Base-by-base conservation (phyloP, 2,113 vertebrate genomes). In the Osmerus eperlanus region DNA sequence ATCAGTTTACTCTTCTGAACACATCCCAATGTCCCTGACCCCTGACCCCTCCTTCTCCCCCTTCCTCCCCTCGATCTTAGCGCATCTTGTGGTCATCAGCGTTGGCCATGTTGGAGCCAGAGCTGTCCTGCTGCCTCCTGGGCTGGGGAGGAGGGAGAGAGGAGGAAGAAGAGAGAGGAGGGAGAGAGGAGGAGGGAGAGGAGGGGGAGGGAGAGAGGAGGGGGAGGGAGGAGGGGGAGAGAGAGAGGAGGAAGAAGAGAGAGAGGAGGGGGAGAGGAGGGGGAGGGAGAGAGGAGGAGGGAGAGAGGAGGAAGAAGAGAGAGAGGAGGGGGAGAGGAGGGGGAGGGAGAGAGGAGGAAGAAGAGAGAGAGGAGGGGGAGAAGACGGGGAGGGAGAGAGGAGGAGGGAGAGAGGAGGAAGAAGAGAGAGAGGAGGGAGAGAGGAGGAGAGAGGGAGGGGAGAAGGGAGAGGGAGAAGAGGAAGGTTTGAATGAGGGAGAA, bases 71-170 rank as follows among this genome's bases (percentile, higher is more conserved):
- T 84, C 75, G 65, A 78, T 76, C 73, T 89, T 94, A 98, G 90
- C 95, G 95, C 80, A 97, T 93, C 91, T 98, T 98, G 91, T 98
- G 94, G 84, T 98, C 96, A 2, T 98, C 95, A 13, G 95, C 91
- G 52, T 94, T 95, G 78, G 94, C 95, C 89, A 99, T 92, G 91
- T 91, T 96, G 74, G 96, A 96, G 74, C 95, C 95, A 89, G 95
- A 95, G 91, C 94, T 96, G 92, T 98, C 94, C 95, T 97, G 96
- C 77, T 98, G 96, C 91, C 95, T 94, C 94, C 96, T 97, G 94
- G 93, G 95, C 97, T 99, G 92, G 4, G 32, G 68, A 53, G 2
- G 71, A 16, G 86, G 54, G 36, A 71, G 4, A 25, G 66, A 67
- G 29, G 36, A 28, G 54, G 25, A 47, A 9, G 41, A 1, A 11